A percentile compares a stretch with the other conserved stretches of the same genome.
Conservation (phyloP, 2,797 vertebrate genomes). For the Peromyscus eremicus region DNA sequence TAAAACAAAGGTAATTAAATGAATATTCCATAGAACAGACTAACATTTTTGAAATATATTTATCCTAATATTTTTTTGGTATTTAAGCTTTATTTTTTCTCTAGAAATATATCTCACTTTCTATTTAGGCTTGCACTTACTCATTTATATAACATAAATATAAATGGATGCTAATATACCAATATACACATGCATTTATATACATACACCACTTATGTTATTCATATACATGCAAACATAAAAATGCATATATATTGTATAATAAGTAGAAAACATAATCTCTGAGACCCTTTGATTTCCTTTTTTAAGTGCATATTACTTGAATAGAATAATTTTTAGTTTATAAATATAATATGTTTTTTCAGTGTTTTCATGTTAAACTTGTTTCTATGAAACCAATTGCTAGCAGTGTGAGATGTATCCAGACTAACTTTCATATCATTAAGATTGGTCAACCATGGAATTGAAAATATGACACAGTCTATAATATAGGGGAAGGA, state of each 20-base stretch:
- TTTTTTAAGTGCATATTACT: not conserved
- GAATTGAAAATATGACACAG: not conserved
- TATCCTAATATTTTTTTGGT: not conserved
- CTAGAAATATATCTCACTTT: not conserved
- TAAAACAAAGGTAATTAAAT: not conserved
- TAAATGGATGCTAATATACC: not conserved
- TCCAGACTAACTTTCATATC: not conserved
- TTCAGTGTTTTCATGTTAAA: conserved; percentile 15
- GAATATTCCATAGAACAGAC: not conserved
- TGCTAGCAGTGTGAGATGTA: not conserved
- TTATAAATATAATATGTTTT: not conserved
- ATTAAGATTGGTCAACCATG: not conserved
- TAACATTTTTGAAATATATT: not conserved
- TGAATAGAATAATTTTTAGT: not conserved
- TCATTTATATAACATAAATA: not conserved
- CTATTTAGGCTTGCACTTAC: not conserved
- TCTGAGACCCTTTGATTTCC: not conserved
- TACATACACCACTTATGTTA: not conserved
- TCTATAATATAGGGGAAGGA: not conserved
- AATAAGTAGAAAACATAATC: not conserved
- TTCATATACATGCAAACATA: not conserved
- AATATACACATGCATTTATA: not conserved
- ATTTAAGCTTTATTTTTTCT: conserved; percentile 4
- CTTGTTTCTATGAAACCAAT: not conserved
- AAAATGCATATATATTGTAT: not conserved